Evolutionary conservation across 2,113 vertebrate species (phyloP), one percentile per base, ranked within the genome.

Genomic region (Datnioides undecimradiatus): DNA sequence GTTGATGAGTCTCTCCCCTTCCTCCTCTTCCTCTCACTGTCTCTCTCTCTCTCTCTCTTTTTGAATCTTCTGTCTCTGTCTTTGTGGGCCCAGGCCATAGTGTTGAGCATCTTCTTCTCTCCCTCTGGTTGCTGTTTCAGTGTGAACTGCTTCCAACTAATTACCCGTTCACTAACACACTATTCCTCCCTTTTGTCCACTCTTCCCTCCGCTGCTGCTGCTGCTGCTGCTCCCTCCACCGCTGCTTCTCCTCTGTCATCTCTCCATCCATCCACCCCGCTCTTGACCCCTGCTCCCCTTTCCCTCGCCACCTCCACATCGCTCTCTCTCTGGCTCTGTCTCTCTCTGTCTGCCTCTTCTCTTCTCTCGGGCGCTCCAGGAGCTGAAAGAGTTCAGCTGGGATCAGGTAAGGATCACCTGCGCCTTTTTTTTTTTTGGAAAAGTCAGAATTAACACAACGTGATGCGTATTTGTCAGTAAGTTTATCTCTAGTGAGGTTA

Each of bases 381-480:
- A 97, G 95, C 94, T 96, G 93, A 96, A 97, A 83, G 97, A 97
- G 90, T 96, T 97, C 94, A 97, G 96, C 95, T 97, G 96, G 96
- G 97, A 97, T 92, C 96, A 97, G 96, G 97, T 97, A 92, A 94
- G 95, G 62, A 68, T 66, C 45, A 38, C 0, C 68, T 5, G 33
- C 66, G 12, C 54, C 49, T 17, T 69, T 70, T 38, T 14, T n/a
- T n/a, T n/a, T n/a, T n/a, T n/a, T n/a, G n/a, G 2, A 46, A 66
- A 31, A 67, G 23, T 62, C 64, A 33, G 11, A 63, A 52, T 83
- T 65, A 29, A 54, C 69, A 43, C 52, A 60, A 58, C 60, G 41
- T 1, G 40, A 57, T 2, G 59, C 19, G 1, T 33, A 25, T 72
- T 52, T 83, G 68, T 69, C 72, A 46, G 29, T 52, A 4, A 25